A percentile compares a stretch with the other conserved stretches of the same genome.
Conservation (phyloP, 2,113 vertebrate genomes). For the Callaeas wilsoni region DNA sequence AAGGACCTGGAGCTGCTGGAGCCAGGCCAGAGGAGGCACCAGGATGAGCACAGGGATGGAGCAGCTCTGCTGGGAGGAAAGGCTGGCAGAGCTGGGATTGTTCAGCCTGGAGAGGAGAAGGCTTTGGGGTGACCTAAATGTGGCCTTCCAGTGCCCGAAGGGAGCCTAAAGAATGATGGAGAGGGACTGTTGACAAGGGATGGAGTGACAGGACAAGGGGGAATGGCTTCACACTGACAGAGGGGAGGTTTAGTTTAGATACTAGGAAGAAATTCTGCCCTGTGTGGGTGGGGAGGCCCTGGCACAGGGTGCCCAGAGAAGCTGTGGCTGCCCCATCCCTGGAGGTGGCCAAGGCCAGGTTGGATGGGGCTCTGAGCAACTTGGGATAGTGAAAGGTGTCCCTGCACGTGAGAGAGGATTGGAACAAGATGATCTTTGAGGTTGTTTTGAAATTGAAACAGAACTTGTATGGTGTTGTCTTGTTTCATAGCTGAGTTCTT, state of each 20-base stretch:
- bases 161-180: not conserved
- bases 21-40: not conserved
- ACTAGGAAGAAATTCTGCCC: not conserved
- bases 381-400: not conserved
- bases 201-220: not conserved
- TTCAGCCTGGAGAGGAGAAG: not conserved
- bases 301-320: not conserved
- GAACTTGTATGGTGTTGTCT: not conserved
- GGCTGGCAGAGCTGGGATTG: not conserved
- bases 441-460: not conserved
- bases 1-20: not conserved
- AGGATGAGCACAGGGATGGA: not conserved
- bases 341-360: no score
- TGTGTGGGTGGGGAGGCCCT: accelerated
- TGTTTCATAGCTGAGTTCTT: not conserved
- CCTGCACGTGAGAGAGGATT: not conserved
- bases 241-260: not conserved
- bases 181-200: not conserved
- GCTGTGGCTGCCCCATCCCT: not conserved
- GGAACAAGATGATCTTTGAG: no score
- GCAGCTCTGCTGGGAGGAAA: not conserved
- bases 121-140: accelerated
- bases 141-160: accelerated
- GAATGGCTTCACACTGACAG: not conserved
- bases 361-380: not conserved